A percentile compares a stretch with the other conserved stretches of the same genome.
Conservation (phyloP, 2,113 vertebrate genomes). For the Platysteira castanea region DNA sequence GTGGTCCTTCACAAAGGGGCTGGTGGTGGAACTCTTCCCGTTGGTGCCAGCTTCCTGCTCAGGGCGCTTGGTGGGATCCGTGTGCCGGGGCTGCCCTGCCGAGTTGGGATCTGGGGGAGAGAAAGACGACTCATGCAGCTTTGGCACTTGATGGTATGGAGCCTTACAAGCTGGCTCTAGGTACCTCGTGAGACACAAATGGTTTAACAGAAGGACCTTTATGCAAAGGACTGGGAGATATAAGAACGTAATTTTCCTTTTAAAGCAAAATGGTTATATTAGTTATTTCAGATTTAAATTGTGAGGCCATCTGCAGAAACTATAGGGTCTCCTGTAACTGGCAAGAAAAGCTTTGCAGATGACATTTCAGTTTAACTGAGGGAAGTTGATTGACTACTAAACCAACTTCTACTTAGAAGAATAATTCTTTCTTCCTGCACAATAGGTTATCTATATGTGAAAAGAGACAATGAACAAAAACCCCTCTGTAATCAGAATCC, state of each 20-base stretch:
- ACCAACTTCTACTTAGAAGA: slow-evolving; percentile 73
- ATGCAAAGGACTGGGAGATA: slow-evolving; percentile 61
- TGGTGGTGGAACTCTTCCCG: slow-evolving; percentile 80
- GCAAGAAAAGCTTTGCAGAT: slow-evolving; percentile 79
- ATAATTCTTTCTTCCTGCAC: slow-evolving; percentile 68
- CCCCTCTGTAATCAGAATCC: slow-evolving; percentile 57
- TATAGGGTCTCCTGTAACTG: slow-evolving; percentile 73
- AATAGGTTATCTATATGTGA: slow-evolving; percentile 69
- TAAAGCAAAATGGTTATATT: slow-evolving; percentile 63
- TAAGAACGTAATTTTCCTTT: slow-evolving; percentile 61
- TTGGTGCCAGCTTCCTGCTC: slow-evolving; percentile 83
- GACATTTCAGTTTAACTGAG: slow-evolving; percentile 81
- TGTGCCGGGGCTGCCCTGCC: slow-evolving; percentile 79
- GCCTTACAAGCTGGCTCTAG: slow-evolving; percentile 20
- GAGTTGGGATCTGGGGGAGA: slow-evolving; percentile 85
- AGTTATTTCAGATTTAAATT: slow-evolving; percentile 72
- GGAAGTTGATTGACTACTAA: slow-evolving; percentile 73
- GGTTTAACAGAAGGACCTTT: slow-evolving; percentile 66
- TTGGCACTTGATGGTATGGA: not conserved
- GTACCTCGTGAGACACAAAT: slow-evolving; percentile 49
- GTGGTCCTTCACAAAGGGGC: slow-evolving; percentile 81
- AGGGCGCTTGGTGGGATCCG: slow-evolving; percentile 81
- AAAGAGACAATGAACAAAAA: slow-evolving; percentile 65
- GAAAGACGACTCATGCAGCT: slow-evolving; percentile 53
- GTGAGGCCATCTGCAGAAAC: slow-evolving; percentile 79